Evolutionary conservation across 2,113 vertebrate genomes (phyloP).

Genomic region (Corythoichthys haematopterus): DNA sequence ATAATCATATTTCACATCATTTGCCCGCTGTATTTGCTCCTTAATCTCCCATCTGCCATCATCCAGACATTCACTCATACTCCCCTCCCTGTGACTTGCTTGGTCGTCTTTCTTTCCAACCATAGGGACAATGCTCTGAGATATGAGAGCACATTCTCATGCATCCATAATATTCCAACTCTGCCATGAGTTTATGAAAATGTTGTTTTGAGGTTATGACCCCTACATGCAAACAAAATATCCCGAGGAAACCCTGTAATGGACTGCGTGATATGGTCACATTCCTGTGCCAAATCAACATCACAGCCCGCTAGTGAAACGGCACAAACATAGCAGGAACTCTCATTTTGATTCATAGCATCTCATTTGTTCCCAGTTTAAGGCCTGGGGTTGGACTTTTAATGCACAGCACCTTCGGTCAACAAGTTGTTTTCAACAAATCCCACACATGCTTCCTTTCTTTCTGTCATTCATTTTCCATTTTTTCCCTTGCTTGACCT

Average conservation of each 20-base stretch:
- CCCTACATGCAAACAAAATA: conserved; percentile 33
- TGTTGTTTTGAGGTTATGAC: conserved; percentile 46
- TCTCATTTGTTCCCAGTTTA: conserved; percentile 39
- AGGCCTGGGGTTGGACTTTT: conserved; percentile 43
- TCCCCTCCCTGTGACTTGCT: conserved; percentile 17
- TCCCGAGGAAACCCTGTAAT: conserved; percentile 44
- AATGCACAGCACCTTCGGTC: conserved; percentile 33
- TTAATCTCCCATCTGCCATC: background rate
- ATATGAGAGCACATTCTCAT: conserved; percentile 29
- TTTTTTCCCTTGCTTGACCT: background rate
- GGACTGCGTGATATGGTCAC: conserved; percentile 20
- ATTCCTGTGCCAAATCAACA: conserved; percentile 28
- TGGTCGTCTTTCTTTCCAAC: conserved; percentile 1
- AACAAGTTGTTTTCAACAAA: conserved; percentile 30
- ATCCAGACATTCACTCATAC: conserved; percentile 3
- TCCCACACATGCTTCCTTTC: background rate
- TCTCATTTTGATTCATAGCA: conserved; percentile 44
- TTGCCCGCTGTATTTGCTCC: background rate
- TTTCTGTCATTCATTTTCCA: background rate
- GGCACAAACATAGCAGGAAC: conserved; percentile 5
- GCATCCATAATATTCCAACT: conserved; percentile 17
- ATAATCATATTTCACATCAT: conserved; percentile 32
- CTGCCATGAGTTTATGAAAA: conserved; percentile 49
- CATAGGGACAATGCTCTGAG: conserved; percentile 10
- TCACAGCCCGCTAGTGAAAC: conserved; percentile 28